These are phyloP conservation scores for Astyanax mexicanus DNA, from an alignment of 2,797 vertebrate species.

Conservation along the genomic window DNA sequence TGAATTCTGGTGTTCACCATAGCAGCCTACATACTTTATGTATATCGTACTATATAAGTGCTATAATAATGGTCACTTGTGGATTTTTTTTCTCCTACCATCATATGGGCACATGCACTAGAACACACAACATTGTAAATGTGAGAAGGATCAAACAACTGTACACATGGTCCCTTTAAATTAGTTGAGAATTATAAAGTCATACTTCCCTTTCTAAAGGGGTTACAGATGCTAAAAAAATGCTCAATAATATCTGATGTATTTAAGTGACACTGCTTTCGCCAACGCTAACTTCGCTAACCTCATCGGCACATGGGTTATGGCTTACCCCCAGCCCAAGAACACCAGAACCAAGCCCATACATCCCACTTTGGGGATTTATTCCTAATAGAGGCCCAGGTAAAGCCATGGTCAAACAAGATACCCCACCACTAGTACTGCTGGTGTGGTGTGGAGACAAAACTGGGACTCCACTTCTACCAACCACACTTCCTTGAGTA, in stretches of 20 bases:
- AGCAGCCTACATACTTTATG: constrained; percentile 43
- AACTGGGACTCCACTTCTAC: constrained; percentile 56
- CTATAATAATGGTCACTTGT: constrained; percentile 3
- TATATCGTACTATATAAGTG: constrained; percentile 1
- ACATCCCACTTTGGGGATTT: constrained; percentile 61
- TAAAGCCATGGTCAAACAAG: constrained; percentile 57
- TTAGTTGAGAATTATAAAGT: constrained; percentile 4
- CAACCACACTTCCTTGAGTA: constrained; percentile 54
- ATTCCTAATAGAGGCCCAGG: constrained; percentile 64
- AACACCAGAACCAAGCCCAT: constrained; percentile 66
- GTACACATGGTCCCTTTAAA: constrained; percentile 31
- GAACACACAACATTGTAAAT: neutral
- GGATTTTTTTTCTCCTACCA: constrained; percentile 1
- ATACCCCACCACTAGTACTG: constrained; percentile 28
- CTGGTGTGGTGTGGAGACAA: constrained; percentile 65
- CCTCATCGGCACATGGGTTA: constrained; percentile 68
- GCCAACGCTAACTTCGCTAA: constrained; percentile 72
- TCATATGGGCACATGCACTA: constrained; percentile 32
- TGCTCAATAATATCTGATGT: neutral
- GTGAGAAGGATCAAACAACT: constrained; percentile 14
- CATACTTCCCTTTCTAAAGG: neutral
- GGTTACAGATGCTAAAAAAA: neutral
- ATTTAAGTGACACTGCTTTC: constrained; percentile 75
- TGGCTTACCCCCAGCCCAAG: constrained; percentile 78
- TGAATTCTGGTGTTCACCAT: constrained; percentile 18